phyloP scores from a whole-genome alignment of 2,888 invertebrate species.

The Drosophila anceps region DNA sequence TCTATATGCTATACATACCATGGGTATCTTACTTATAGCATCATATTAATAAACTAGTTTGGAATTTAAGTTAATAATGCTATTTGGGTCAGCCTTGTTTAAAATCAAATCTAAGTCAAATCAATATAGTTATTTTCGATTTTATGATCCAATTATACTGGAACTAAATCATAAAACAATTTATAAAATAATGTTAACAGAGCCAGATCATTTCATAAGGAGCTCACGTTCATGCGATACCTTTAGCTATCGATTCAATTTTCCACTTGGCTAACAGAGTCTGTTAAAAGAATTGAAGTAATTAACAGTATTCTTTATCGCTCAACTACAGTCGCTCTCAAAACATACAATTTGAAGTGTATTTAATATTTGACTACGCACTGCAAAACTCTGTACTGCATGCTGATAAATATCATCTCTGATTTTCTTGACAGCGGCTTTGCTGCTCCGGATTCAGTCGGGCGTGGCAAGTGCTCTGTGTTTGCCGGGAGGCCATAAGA shows the following conservation, averaged over 20 bases:
- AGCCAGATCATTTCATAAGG: not conserved
- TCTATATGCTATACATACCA: not conserved
- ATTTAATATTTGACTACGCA: not conserved
- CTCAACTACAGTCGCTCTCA: not conserved
- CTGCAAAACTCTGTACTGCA: slow-evolving; percentile 8
- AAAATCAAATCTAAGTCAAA: too few species aligned
- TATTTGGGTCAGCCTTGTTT: not conserved
- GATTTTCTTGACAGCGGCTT: slow-evolving; percentile 59
- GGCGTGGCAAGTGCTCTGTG: slow-evolving; percentile 43
- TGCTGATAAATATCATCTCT: slow-evolving; percentile 67
- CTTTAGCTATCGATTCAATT: not conserved
- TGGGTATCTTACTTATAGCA: not conserved
- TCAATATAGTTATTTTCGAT: not conserved
- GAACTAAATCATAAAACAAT: not conserved
- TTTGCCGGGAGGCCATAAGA: slow-evolving; percentile 48
- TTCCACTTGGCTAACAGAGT: not conserved
- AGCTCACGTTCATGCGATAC: not conserved
- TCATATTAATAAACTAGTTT: not conserved
- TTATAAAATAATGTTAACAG: not conserved
- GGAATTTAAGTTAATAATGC: not conserved
- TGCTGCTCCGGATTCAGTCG: slow-evolving; percentile 44
- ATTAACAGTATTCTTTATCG: not conserved
- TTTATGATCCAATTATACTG: not conserved
- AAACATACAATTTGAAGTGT: not conserved
- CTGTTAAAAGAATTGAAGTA: not conserved